phyloP scores from a whole-genome alignment of 2,888 invertebrate species.

The Xestia xanthographa region DNA sequence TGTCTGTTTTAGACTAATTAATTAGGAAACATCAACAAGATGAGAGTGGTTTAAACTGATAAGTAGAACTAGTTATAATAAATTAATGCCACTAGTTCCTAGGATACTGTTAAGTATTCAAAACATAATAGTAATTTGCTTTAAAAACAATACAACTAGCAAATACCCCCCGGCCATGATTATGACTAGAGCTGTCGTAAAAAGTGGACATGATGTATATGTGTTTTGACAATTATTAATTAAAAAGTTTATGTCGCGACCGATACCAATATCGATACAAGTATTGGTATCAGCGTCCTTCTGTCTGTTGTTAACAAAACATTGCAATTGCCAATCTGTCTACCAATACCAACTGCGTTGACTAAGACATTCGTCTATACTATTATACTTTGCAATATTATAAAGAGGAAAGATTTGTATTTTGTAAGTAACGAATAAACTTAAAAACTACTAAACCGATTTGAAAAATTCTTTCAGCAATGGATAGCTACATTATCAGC shows the following conservation, averaged over 20 bases:
- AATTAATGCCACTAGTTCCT: neutral
- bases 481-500: too few species aligned
- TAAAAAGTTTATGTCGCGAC: slow-evolving; percentile 4
- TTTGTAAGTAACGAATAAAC: too few species aligned
- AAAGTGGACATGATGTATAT: neutral
- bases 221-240: neutral
- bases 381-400: too few species aligned
- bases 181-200: neutral
- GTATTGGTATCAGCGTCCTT: neutral
- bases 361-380: slow-evolving; percentile 16
- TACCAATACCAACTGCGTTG: slow-evolving; percentile 13
- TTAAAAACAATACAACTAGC: neutral
- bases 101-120: neutral
- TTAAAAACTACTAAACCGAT: too few species aligned
- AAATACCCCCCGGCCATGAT: neutral
- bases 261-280: neutral
- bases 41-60: neutral
- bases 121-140: neutral
- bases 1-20: neutral
- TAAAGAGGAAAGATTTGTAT: too few species aligned
- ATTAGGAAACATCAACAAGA: neutral
- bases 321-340: slow-evolving; percentile 24
- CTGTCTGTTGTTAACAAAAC: neutral
- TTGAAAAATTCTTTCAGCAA: too few species aligned
- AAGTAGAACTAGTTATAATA: neutral